Conservation (phyloP, 2,888 invertebrate genomes). For the Oxytorus armatus region DNA sequence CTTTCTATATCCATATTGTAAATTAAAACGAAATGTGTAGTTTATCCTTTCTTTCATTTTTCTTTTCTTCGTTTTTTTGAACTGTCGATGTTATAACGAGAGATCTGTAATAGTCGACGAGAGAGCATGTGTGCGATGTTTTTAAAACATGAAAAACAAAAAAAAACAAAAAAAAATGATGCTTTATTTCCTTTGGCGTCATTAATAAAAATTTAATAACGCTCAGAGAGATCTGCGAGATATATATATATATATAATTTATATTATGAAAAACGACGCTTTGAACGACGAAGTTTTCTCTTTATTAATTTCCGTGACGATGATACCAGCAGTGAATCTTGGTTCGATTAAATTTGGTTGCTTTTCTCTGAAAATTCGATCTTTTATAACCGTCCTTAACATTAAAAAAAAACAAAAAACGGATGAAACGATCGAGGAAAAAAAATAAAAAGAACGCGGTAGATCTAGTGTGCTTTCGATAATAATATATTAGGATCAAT, state of each 20-base stretch:
- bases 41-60: constrained; percentile 47
- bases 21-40: constrained; percentile 49
- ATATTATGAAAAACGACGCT: constrained; percentile 30
- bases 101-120: constrained; percentile 50
- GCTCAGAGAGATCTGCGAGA: constrained; percentile 31
- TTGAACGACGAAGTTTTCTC: constrained; percentile 26
- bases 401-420: constrained; percentile 21
- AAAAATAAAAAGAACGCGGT: constrained; percentile 43
- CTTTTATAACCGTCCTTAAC: constrained; percentile 28
- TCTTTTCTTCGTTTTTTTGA: constrained; percentile 34
- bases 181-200: constrained; percentile 33
- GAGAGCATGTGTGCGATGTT: constrained; percentile 37
- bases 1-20: constrained; percentile 51
- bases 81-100: constrained; percentile 38
- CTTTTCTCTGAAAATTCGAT: constrained; percentile 31
- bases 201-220: constrained; percentile 1
- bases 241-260: constrained; percentile 24
- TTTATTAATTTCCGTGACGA: constrained; percentile 43
- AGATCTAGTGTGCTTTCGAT: constrained; percentile 67
- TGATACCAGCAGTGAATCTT: constrained; percentile 33
- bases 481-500: constrained; percentile 70
- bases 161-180: constrained; percentile 10
- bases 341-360: constrained; percentile 9
- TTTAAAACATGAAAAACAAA: constrained; percentile 22
- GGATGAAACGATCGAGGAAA: neutral